Base-by-base conservation (phyloP, 2,888 invertebrate genomes). In the Allacma fusca region DNA sequence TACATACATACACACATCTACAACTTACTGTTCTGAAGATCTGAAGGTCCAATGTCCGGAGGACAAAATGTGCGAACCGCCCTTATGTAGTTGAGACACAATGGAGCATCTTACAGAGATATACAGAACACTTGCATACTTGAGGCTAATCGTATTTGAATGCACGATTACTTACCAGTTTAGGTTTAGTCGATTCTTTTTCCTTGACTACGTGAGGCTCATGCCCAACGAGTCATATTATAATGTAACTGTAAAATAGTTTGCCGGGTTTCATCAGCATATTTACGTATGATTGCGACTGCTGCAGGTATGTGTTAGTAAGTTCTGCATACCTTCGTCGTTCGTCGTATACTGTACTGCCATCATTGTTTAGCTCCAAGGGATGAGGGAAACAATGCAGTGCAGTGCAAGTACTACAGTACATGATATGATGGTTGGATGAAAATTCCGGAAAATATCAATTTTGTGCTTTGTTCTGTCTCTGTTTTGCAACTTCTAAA, bases 181-280 rank as follows among this genome's bases (percentile, higher is more conserved):
- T n/a, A 65, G 65, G 65, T 65, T 65, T 28, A 29, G 40, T 40
- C 40, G 68, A 68, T 68, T 67, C 75, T 67, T 68, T 75, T 57
- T 65, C 64, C 74, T 74, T 68, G n/a, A 65, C 50, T 75, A 75
- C 68, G 75, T 69, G 75, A 75, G 67, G 75, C 75, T 65, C 75
- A 75, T 75, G 75, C 67, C 68, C 75, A 75, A 75, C 21, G 75
- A 75, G 50, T 75, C 40, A 34, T n/a, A 68, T 68, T 40, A 29
- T 68, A 68, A 65, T 65, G 19, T 50, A 50, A 50, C 50, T 50
- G 50, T 50, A n/a, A 50, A 50, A 50, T 50, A 50, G 7, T 50
- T 50, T n/a, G 50, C 50, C 50, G 50, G 34, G 50, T 50, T 2
- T 16, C 50, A 50, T 50, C 50, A 50, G n/a, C 5, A n/a, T 50